Conservation (phyloP, 2,797 vertebrate species). For the Spatula versicolor region DNA sequence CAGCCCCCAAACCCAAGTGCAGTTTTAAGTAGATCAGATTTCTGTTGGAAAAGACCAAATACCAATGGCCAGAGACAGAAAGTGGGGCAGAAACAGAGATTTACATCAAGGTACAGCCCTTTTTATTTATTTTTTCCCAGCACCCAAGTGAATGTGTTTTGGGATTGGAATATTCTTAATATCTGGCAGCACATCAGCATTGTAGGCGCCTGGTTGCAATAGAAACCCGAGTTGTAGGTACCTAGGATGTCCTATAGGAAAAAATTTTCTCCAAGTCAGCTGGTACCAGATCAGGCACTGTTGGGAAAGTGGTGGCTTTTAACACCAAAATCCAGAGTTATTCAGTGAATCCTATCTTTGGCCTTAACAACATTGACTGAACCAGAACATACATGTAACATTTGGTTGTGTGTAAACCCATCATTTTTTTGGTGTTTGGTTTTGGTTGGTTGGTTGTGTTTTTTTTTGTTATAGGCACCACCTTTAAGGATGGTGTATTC, state of each 20-base stretch:
- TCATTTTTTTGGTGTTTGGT: no score
- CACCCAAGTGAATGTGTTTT: neutral
- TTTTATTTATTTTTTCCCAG: neutral
- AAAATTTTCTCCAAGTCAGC: neutral
- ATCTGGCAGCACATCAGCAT: neutral
- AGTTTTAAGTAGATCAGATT: neutral
- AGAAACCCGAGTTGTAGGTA: neutral
- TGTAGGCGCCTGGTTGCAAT: neutral
- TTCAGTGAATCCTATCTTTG: neutral
- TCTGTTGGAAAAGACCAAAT: neutral
- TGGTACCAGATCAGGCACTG: neutral
- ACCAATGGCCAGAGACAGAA: neutral
- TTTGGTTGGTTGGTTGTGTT: no score
- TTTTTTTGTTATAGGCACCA: neutral
- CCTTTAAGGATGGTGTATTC: neutral
- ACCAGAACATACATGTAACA: neutral
- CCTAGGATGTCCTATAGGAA: neutral
- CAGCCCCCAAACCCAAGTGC: neutral
- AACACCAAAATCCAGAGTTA: neutral
- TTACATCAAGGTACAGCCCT: neutral
- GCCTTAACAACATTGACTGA: neutral
- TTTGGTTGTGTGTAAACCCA: neutral
- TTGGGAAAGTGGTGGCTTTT: neutral
- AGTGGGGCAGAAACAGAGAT: neutral
- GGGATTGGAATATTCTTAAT: neutral